Percentiles rank a stretch among this genome's conserved stretches.
These are phyloP conservation scores for Bursaphelenchus okinawaensis DNA, from an alignment of 2,888 invertebrate genomes.

Conservation along the genomic window DNA sequence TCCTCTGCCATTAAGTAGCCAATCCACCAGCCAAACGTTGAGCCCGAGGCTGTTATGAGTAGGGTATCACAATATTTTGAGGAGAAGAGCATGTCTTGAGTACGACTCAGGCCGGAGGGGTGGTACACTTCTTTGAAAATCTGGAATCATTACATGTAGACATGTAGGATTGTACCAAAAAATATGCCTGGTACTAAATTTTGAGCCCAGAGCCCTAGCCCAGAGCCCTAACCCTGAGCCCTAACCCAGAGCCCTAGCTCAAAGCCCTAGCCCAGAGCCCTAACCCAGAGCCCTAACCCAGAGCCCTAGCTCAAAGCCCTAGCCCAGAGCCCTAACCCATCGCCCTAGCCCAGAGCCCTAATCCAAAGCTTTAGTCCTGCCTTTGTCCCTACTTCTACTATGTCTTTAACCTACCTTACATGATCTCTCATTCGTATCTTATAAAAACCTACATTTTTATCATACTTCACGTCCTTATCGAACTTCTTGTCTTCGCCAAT, in stretches of 20 bases:
- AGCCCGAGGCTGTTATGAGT: constrained; percentile 22
- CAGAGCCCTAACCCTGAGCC: too few relatives aligned
- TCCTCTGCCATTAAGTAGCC: constrained; percentile 22
- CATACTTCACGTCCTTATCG: constrained; percentile 1
- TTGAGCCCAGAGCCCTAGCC: too few relatives aligned
- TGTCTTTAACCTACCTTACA: too few relatives aligned
- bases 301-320: too few relatives aligned
- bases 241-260: too few relatives aligned
- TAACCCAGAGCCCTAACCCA: too few relatives aligned
- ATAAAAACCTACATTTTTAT: constrained; percentile 1
- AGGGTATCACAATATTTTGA: constrained; percentile 18
- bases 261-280: too few relatives aligned
- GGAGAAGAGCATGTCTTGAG: constrained; percentile 19
- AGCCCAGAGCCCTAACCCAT: too few relatives aligned
- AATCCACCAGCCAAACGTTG: constrained; percentile 31
- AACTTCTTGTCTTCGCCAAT: constrained; percentile 22
- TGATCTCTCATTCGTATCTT: too few relatives aligned
- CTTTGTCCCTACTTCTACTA: too few relatives aligned
- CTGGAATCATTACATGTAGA: background rate
- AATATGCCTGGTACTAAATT: background rate
- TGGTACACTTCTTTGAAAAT: background rate
- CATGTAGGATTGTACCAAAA: background rate
- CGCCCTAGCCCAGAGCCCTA: too few relatives aligned
- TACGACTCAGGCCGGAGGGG: background rate
- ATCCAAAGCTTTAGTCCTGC: too few relatives aligned